Conservation (phyloP, 2,888 invertebrate genomes). For the Micoletzkya japonica region DNA sequence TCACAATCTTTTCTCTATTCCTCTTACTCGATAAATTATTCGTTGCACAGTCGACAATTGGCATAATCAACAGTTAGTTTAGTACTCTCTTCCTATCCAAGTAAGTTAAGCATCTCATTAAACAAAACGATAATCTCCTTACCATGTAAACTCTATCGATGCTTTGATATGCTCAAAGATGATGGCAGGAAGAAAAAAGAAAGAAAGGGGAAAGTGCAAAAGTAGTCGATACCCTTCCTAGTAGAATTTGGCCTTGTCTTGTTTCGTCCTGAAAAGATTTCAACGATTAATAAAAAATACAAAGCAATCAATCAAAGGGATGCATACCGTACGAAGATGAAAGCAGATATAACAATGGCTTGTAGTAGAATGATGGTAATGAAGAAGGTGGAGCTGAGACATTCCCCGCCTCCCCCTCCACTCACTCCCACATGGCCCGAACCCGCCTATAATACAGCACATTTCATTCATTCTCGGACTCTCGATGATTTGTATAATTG, state of each 20-base stretch:
- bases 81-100: no score
- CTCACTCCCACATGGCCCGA: no score
- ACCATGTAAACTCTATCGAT: no score
- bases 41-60: no score
- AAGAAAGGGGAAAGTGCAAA: background rate
- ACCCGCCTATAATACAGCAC: no score
- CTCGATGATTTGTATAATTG: background rate
- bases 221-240: conserved; percentile 24
- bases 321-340: conserved; percentile 53
- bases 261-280: conserved; percentile 53
- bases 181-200: background rate
- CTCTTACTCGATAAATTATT: no score
- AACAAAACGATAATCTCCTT: background rate
- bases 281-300: conserved; percentile 15
- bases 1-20: background rate
- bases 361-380: conserved; percentile 51
- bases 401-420: background rate
- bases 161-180: background rate
- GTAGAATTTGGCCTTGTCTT: conserved; percentile 62
- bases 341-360: conserved; percentile 48
- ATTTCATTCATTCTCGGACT: background rate
- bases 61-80: no score
- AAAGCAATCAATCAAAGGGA: background rate
- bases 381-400: conserved; percentile 45
- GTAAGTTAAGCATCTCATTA: background rate